Base-by-base conservation (phyloP, 2,113 vertebrate species). In the Tyto alba region DNA sequence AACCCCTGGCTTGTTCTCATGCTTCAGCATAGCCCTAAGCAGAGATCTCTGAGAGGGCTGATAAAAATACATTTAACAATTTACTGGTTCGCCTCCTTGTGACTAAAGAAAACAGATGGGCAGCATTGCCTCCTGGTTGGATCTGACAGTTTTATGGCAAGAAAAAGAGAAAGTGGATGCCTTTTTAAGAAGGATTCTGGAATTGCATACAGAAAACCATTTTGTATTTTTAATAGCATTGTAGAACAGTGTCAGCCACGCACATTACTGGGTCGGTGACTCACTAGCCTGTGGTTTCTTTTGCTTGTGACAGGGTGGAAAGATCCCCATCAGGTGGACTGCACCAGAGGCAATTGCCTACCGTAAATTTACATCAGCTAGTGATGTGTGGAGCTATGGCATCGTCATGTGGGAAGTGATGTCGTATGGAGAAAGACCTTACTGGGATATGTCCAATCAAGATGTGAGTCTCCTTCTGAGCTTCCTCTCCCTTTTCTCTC, bases 351-450 rank as follows among this genome's bases (percentile, higher is more conserved):
- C 99, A 85, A 99, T 99, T 69, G 99, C 99, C 38, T 99, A 99
- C 98, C 99, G 99, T 96, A 99, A 99, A 97, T 99, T 99, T 97
- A 99, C 99, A 59, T 99, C 99, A 5, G 99, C 99, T 41, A 99
- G 99, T 77, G 99, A 99, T 40, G 99, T 99, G 60, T 99, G 99
- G 99, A 99, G 99, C 98, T 99, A 99, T 2, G 99, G 99, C 87
- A 99, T 99, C 16, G 99, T 99, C 95, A 99, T 99, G 99, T 99
- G 99, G 99, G 99, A 99, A 97, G 99, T 99, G 98, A 99, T 99
- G 99, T 99, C 99, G 57, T 99, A 99, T 0, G 99, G 99, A 86
- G 99, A 99, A 91, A 98, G 99, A 16, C 99, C 99, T n/a, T 99
- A 99, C 59, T 99, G 99, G 99, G 99, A 99, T 81, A 99, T 99